A percentile compares a stretch with the other conserved stretches of the same genome.
Evolutionary conservation across 2,797 vertebrate genomes (phyloP).

Genomic region (Eleutherodactylus coqui): DNA sequence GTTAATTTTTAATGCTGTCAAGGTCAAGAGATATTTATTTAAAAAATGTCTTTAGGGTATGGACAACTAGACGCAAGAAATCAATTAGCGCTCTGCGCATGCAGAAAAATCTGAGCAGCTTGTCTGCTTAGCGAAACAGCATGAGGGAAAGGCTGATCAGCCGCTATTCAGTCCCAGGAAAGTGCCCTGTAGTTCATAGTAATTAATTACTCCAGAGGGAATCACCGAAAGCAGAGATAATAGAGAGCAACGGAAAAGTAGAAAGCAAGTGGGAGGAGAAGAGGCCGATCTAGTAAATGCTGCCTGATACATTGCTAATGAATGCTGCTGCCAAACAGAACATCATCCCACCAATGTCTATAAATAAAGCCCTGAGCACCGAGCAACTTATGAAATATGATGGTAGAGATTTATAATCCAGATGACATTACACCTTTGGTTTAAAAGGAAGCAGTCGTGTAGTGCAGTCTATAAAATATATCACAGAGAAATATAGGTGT

Average conservation of each 20-base stretch:
- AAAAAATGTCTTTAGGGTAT: constrained; percentile 39
- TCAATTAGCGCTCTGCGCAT: constrained; percentile 54
- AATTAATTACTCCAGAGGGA: constrained; percentile 63
- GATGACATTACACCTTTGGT: constrained; percentile 41
- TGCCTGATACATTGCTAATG: constrained; percentile 55
- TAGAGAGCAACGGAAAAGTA: constrained; percentile 47
- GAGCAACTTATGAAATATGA: constrained; percentile 39
- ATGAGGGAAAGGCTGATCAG: constrained; percentile 53
- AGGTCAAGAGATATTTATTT: constrained; percentile 46
- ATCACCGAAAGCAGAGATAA: constrained; percentile 54
- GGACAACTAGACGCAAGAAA: constrained; percentile 16
- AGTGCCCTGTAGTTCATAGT: constrained; percentile 56
- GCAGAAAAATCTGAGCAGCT: constrained; percentile 53
- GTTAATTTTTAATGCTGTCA: constrained; percentile 32
- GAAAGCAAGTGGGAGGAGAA: constrained; percentile 51
- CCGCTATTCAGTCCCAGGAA: constrained; percentile 57
- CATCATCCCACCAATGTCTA: constrained; percentile 51
- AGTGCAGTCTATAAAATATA: constrained; percentile 29
- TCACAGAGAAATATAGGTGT: constrained; percentile 21
- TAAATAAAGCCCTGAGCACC: constrained; percentile 43
- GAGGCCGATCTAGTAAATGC: constrained; percentile 46
- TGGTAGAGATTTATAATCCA: constrained; percentile 35
- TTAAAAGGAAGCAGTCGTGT: neutral
- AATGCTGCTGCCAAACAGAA: constrained; percentile 45
- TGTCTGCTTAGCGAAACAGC: constrained; percentile 60